Evolutionary conservation across 2,888 invertebrate species (phyloP).

Genomic region (Amblyjoppa proteus): DNA sequence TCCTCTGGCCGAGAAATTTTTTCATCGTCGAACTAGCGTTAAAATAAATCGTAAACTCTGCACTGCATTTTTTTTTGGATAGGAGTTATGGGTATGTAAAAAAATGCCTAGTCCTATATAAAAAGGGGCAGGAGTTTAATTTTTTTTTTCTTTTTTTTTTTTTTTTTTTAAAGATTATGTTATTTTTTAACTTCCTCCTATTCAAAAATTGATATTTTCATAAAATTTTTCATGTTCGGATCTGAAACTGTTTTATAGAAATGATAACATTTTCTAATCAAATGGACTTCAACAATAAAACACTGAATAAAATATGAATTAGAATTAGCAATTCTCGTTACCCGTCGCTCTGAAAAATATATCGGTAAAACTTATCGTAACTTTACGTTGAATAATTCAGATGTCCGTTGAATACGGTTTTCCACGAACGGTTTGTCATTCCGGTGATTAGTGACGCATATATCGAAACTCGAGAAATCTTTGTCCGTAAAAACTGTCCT

Average conservation of each 20-base stretch:
- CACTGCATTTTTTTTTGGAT: background rate
- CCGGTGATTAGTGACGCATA: background rate
- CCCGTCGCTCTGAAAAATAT: background rate
- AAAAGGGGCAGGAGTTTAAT: too few relatives aligned
- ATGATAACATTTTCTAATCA: too few relatives aligned
- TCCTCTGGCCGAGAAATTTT: conserved; percentile 63
- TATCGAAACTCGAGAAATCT: background rate
- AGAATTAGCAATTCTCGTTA: too few relatives aligned
- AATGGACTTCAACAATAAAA: too few relatives aligned
- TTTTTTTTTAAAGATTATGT: too few relatives aligned
- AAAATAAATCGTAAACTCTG: conserved; percentile 31
- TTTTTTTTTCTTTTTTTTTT: too few relatives aligned
- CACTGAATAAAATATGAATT: background rate
- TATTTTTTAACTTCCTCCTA: too few relatives aligned
- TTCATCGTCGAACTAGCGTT: conserved; percentile 34
- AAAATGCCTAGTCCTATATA: background rate
- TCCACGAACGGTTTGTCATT: background rate
- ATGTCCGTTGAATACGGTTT: background rate
- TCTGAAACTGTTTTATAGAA: too few relatives aligned
- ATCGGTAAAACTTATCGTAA: background rate
- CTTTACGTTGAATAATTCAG: background rate
- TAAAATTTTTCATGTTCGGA: too few relatives aligned
- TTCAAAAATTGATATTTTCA: too few relatives aligned
- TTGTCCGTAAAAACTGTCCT: background rate
- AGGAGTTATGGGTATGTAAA: background rate